Conservation (phyloP, 2,797 vertebrate species). For the Ceyx erithaca region DNA sequence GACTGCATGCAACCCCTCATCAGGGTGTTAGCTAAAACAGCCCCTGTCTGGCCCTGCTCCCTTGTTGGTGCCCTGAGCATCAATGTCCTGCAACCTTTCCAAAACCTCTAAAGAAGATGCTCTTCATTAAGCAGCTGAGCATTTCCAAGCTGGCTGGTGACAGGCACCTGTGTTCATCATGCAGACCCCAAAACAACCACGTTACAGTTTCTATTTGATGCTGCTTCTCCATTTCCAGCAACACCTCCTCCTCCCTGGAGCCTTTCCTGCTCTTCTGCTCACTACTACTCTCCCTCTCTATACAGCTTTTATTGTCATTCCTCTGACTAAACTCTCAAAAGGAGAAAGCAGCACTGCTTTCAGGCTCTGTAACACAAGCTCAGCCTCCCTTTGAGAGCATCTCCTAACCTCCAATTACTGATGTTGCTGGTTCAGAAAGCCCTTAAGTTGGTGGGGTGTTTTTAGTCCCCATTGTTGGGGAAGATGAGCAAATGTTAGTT, state of each 20-base stretch:
- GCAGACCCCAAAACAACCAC: fast-evolving
- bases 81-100: neutral
- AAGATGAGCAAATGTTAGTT: neutral
- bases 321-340: neutral
- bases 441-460: neutral
- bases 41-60: neutral
- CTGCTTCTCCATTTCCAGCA: neutral
- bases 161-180: fast-evolving
- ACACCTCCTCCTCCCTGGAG: neutral
- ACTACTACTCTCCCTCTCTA: neutral
- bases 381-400: neutral
- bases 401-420: neutral
- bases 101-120: neutral
- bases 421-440: neutral
- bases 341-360: neutral
- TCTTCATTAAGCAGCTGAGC: neutral
- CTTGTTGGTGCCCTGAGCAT: neutral
- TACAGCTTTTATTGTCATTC: neutral
- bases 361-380: neutral
- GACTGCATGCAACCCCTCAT: neutral
- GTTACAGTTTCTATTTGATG: fast-evolving
- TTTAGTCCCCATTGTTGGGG: neutral
- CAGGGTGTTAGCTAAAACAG: neutral
- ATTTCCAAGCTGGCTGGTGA: neutral
- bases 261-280: neutral